phyloP scores from a whole-genome alignment of 2,113 vertebrate genomes.

The Capreolus pygargus region DNA sequence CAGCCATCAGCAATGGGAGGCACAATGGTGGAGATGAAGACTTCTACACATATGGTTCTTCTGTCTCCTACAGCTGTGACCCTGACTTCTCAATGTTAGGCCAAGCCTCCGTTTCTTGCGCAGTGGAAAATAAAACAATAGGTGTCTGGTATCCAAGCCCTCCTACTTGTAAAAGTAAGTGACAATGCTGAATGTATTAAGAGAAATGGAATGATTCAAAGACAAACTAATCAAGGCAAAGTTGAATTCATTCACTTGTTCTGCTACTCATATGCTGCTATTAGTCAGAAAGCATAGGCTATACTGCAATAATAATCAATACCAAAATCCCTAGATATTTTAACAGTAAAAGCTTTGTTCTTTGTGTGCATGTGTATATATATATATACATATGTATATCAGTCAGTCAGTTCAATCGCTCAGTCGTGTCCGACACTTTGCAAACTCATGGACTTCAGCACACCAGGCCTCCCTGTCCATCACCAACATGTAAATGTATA shows the following conservation, averaged over 20 bases:
- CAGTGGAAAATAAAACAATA: not conserved
- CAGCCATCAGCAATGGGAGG: conserved; percentile 42
- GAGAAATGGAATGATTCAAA: not conserved
- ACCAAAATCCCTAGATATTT: not conserved
- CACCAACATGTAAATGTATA: not conserved
- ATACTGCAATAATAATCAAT: not conserved
- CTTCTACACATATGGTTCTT: accelerated
- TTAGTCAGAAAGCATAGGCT: not conserved
- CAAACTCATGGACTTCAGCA: too few relatives aligned
- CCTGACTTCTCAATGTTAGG: conserved; percentile 53
- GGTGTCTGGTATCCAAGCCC: conserved; percentile 60
- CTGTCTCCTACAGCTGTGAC: conserved; percentile 49
- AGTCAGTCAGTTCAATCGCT: too few relatives aligned
- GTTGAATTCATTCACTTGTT: not conserved
- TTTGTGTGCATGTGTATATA: not conserved
- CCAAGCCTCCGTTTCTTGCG: not conserved
- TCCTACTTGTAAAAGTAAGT: conserved; percentile 70
- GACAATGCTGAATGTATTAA: not conserved
- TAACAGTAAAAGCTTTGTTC: not conserved
- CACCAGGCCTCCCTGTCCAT: not conserved
- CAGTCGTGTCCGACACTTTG: too few relatives aligned
- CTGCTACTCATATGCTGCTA: not conserved
- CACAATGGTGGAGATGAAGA: not conserved
- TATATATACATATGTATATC: not conserved
- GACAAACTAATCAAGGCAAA: not conserved